Evolutionary conservation across 64 coral and sea anemone genomes (phyloP).

Genomic region (Dendronephthya gigantea): DNA sequence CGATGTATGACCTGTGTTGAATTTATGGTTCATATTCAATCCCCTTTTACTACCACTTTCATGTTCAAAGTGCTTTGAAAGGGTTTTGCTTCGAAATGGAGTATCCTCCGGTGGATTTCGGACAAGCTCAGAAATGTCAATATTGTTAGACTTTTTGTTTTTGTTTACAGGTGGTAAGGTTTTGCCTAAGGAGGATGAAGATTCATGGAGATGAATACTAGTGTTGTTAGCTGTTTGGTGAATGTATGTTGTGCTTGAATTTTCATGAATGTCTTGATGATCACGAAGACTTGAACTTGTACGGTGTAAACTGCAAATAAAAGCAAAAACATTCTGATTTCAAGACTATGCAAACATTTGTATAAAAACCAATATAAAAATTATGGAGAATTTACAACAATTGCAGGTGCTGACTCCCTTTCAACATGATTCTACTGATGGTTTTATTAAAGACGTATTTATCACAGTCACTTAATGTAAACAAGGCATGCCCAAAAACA

Average conservation of each 20-base stretch:
- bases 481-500: too few relatives aligned
- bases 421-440: too few relatives aligned
- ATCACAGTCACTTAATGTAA: too few relatives aligned
- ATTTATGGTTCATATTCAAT: too few relatives aligned
- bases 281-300: background rate
- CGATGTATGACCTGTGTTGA: too few relatives aligned
- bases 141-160: conserved; percentile 61
- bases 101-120: conserved; percentile 45
- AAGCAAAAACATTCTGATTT: too few relatives aligned
- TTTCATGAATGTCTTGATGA: background rate
- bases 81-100: background rate
- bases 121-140: conserved; percentile 98
- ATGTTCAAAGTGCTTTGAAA: background rate
- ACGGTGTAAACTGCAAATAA: background rate
- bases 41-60: background rate
- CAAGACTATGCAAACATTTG: background rate
- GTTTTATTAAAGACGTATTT: too few relatives aligned
- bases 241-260: background rate
- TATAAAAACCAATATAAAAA: background rate
- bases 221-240: background rate
- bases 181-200: conserved; percentile 19
- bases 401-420: too few relatives aligned
- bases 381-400: too few relatives aligned
- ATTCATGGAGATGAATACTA: background rate
- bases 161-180: conserved; percentile 82